These are phyloP conservation scores for Hippocampus zosterae DNA, from an alignment of 2,113 vertebrate species.

Conservation along the genomic window DNA sequence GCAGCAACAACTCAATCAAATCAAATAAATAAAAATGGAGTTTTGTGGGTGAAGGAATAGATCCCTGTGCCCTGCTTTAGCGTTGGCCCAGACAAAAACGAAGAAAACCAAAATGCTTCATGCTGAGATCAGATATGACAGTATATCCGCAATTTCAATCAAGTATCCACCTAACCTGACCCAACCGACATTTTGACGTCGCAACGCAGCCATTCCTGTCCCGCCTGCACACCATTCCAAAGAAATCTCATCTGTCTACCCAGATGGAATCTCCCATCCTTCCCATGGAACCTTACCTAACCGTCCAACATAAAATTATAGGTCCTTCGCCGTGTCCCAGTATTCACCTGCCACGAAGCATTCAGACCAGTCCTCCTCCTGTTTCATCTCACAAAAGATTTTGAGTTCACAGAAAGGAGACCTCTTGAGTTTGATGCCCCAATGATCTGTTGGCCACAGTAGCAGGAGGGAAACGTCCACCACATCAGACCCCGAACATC, in stretches of 20 bases:
- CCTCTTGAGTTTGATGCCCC: constrained; percentile 9
- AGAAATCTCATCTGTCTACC: constrained; percentile 16
- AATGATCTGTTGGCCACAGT: constrained; percentile 11
- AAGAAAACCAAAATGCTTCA: too few species aligned
- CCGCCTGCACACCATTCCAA: not conserved
- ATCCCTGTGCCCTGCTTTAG: too few species aligned
- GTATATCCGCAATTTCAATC: too few species aligned
- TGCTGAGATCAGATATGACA: too few species aligned
- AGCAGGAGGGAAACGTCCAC: constrained; percentile 6
- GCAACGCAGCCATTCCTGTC: not conserved
- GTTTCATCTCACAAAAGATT: constrained; percentile 45
- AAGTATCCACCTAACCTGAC: too few species aligned
- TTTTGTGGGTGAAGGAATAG: too few species aligned
- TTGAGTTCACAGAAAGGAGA: constrained; percentile 20
- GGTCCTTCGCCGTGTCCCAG: constrained; percentile 43
- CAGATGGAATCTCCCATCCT: constrained; percentile 25
- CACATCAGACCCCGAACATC: constrained; percentile 24
- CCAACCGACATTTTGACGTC: not conserved
- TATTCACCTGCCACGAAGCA: constrained; percentile 46
- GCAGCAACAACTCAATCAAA: too few species aligned
- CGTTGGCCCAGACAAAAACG: too few species aligned
- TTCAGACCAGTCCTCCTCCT: constrained; percentile 43
- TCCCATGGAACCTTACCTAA: constrained; percentile 52
- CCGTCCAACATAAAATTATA: constrained; percentile 57
- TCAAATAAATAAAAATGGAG: too few species aligned